Evolutionary conservation across 64 coral and sea anemone species (phyloP).

Genomic region (Cladopsammia gracilis): DNA sequence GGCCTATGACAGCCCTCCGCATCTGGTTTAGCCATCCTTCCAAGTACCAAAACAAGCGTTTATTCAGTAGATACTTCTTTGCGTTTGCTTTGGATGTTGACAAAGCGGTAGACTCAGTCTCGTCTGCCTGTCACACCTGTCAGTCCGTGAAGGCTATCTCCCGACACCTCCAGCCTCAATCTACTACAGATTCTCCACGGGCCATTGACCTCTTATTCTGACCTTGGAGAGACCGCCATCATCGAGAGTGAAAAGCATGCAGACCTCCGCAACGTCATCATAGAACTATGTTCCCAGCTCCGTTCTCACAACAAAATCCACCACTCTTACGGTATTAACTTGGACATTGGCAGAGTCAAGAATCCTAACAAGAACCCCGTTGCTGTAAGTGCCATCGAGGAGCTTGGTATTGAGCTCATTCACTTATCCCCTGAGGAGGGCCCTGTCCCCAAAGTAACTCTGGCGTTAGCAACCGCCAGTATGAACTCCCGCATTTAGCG

Average conservation of each 20-base stretch:
- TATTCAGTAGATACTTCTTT: background rate
- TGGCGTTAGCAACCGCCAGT: no score
- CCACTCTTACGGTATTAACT: background rate
- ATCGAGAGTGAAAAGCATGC: background rate
- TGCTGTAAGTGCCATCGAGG: background rate
- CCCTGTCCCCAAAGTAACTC: no score
- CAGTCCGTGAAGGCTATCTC: no score
- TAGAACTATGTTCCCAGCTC: background rate
- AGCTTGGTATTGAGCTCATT: background rate
- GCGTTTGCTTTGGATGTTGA: background rate
- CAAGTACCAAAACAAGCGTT: background rate
- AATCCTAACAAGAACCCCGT: background rate
- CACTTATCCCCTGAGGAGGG: background rate
- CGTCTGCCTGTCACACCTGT: background rate
- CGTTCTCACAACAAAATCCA: background rate
- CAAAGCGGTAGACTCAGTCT: background rate
- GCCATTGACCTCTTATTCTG: no score
- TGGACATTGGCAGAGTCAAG: background rate
- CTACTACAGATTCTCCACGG: no score
- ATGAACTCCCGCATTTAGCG: conserved; percentile 7
- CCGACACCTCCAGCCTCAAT: no score
- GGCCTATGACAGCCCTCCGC: background rate
- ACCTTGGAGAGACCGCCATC: no score
- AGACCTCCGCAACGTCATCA: background rate
- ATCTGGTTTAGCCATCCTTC: background rate